phyloP scores from a whole-genome alignment of 2,888 invertebrate genomes.

The Drosophila koepferae region DNA sequence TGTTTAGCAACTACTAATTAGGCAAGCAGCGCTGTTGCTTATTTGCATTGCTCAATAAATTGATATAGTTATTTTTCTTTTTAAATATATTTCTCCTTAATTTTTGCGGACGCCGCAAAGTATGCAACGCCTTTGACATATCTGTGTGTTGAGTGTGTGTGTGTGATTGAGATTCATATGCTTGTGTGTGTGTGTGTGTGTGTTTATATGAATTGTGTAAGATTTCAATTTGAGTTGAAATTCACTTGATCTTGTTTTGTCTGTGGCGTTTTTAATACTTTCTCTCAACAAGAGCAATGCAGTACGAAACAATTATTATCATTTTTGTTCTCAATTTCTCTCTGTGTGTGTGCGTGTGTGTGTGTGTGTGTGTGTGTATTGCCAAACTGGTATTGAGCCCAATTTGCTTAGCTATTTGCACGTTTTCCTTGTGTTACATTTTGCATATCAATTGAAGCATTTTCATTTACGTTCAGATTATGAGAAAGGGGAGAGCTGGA shows the following conservation, averaged over 20 bases:
- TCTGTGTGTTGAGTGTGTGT: conserved; percentile 19
- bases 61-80: background rate
- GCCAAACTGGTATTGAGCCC: conserved; percentile 9
- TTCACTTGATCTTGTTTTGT: conserved; percentile 28
- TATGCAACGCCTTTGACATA: conserved; percentile 56
- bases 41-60: conserved; percentile 27
- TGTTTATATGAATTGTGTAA: conserved; percentile 1
- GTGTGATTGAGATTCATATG: conserved; percentile 16
- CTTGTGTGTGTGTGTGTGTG: background rate
- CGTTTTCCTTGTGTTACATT: conserved; percentile 21
- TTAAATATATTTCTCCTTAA: conserved; percentile 22
- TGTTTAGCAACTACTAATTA: conserved; percentile 37
- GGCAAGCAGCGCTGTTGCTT: conserved; percentile 34
- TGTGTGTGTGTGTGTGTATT: conserved; percentile 9
- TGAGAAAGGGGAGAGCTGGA: conserved; percentile 55
- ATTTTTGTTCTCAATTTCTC: conserved; percentile 6
- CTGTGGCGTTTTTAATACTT: conserved; percentile 48
- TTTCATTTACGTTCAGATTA: conserved; percentile 47
- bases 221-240: conserved; percentile 23
- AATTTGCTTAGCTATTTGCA: conserved; percentile 17
- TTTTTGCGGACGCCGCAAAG: conserved; percentile 53
- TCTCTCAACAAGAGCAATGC: conserved; percentile 82
- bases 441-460: conserved; percentile 48
- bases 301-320: conserved; percentile 26
- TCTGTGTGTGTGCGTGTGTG: conserved; percentile 6